These are phyloP conservation scores for Ptychodera flava DNA, from an alignment of 35 echinoderm and acorn worm species.

Conservation along the genomic window DNA sequence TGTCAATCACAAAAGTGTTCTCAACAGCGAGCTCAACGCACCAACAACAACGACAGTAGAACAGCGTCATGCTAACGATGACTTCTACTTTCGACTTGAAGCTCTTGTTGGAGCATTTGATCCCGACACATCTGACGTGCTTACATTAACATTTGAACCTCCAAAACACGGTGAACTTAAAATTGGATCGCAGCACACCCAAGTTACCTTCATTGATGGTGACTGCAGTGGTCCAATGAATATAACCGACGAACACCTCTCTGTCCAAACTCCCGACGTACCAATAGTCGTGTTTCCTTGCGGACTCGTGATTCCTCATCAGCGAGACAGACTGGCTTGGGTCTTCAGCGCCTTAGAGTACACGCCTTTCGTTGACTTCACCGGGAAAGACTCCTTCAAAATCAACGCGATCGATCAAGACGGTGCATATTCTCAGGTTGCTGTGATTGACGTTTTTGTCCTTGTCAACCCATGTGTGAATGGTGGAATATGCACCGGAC, in stretches of 20 bases:
- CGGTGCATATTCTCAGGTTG: not conserved
- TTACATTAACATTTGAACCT: not conserved
- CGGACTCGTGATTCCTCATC: not conserved
- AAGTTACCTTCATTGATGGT: not conserved
- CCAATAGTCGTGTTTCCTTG: not conserved
- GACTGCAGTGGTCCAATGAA: not conserved
- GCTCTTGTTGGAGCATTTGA: not conserved
- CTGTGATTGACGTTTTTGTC: not conserved
- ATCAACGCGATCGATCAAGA: not conserved
- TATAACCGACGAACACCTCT: not conserved
- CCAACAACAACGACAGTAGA: not conserved
- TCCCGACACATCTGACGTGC: not conserved
- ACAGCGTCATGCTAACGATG: not conserved
- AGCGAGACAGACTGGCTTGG: not conserved
- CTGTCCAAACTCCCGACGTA: no score
- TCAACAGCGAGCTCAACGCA: not conserved
- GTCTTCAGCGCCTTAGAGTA: not conserved
- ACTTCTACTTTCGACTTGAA: not conserved
- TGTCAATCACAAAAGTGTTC: not conserved
- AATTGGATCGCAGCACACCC: not conserved
- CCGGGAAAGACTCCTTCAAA: not conserved
- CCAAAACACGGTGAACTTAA: not conserved
- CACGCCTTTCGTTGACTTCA: not conserved
- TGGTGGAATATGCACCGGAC: not conserved
- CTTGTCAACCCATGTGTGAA: not conserved